Conservation (phyloP, 2,888 invertebrate species). For the Horisme vitalbata region DNA sequence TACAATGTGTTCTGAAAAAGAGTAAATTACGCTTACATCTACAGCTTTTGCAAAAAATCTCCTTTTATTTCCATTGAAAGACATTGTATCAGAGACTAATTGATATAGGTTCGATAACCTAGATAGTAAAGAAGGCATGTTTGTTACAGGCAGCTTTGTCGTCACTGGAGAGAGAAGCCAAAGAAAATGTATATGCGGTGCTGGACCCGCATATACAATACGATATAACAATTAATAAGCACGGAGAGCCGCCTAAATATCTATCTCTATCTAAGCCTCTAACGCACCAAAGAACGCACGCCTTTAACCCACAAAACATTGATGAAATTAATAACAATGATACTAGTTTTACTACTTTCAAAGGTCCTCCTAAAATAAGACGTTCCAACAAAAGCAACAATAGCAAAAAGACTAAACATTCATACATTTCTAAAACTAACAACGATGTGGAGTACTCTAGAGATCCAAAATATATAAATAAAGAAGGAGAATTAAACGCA, state of each 20-base stretch:
- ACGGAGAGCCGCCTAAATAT: conserved; percentile 79
- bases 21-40: too few species aligned
- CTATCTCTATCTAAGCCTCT: conserved; percentile 78
- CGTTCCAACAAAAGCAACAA: conserved; percentile 61
- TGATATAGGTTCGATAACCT: too few species aligned
- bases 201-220: conserved; percentile 81
- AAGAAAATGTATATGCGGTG: conserved; percentile 82
- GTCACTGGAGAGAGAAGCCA: conserved; percentile 80
- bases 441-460: conserved; percentile 71
- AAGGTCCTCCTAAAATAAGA: conserved; percentile 58
- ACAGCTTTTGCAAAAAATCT: too few species aligned
- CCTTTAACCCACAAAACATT: conserved; percentile 63
- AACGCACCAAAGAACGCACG: conserved; percentile 77
- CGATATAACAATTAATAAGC: conserved; percentile 80
- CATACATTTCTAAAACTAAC: conserved; percentile 61
- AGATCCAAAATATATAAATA: conserved; percentile 66
- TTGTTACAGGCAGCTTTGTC: conserved; percentile 69
- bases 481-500: conserved; percentile 39
- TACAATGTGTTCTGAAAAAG: too few species aligned
- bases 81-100: too few species aligned
- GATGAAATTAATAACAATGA: conserved; percentile 68
- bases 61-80: too few species aligned
- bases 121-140: not conserved
- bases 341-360: conserved; percentile 61
- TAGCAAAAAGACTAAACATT: conserved; percentile 43